Evolutionary conservation across 2,888 invertebrate genomes (phyloP), one percentile per base, ranked within the genome.

Genomic region (Tetranychus truncatus): DNA sequence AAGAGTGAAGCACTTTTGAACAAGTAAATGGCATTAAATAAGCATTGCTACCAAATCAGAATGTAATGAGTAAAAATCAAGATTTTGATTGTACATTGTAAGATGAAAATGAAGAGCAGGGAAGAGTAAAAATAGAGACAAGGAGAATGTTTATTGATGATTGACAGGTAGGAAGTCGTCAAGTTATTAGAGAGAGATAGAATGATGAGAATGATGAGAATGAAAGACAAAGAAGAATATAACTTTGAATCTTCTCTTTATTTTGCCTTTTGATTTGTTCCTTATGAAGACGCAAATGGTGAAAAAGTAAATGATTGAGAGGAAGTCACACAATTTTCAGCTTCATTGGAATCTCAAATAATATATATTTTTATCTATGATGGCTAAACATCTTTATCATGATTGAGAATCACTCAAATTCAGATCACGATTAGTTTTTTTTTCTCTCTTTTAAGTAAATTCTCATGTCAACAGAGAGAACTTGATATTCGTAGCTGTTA

Each of bases 301-400:
- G 34, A 34, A 34, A 34, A 34, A 55, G 4, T 55, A 55, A 55
- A 55, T 55, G 55, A 55, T 55, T 55, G 55, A 55, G 55, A 55
- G 55, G 55, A 55, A 55, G 55, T 55, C 55, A 55, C 55, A 55
- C 55, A 55, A 55, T 55, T 55, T 55, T 55, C 55, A 55, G 55
- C 55, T 55, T 55, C 55, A 55, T 55, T 15, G 55, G 55, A 55
- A 55, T 55, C 55, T 55, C 55, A 55, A 55, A 55, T 55, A 55
- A 55, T 55, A 55, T 11, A 11, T 15, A 55, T 55, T 9, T 15
- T 55, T 7, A 55, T 55, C 9, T 15, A 3, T 55, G 55, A 55
- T 55, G 7, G 9, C 9, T 55, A 55, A 15, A 55, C 15, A 55
- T 55, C 55, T 55, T 55, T 55, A 55, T 15, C 55, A 55, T 55